A percentile compares a stretch with the other conserved stretches of the same genome.
These are phyloP conservation scores for zebrafish (Danio rerio) DNA, from an alignment of 2,113 vertebrate genomes.

Conservation along the genomic window GRCz12tu NC_133189.1:8619001-8619500, in stretches of 20 bases:
- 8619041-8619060: background rate
- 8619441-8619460: background rate
- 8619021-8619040: background rate
- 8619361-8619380: constrained; percentile 2
- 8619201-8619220: background rate
- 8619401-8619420: background rate
- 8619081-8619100: background rate
- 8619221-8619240: background rate
- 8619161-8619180: background rate
- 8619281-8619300: background rate
- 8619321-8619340: constrained; percentile 36
- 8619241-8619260: background rate
- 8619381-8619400: constrained; percentile 15
- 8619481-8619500: background rate
- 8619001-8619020: background rate
- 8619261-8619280: background rate
- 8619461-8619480: constrained; percentile 7
- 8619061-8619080: background rate
- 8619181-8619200: background rate
- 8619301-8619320: constrained; percentile 4
- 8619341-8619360: constrained; percentile 18
- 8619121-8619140: background rate
- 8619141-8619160: constrained; percentile 43
- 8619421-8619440: constrained; percentile 14
- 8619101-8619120: background rate